Base-by-base conservation (phyloP, 2,797 vertebrate genomes). In the Bufotes viridis region DNA sequence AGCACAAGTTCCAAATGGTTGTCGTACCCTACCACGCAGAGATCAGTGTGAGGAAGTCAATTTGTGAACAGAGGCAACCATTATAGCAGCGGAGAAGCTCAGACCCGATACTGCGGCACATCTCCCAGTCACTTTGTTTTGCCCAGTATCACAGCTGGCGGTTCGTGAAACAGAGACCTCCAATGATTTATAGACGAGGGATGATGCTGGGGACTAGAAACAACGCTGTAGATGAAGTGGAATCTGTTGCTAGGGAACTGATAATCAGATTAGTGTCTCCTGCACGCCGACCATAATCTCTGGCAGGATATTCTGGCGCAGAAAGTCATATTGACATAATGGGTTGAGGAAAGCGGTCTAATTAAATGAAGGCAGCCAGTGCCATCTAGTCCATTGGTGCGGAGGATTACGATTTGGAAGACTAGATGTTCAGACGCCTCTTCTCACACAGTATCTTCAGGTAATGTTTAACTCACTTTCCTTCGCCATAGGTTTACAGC, bases 231-330 rank as follows among this genome's bases (percentile, higher is more conserved):
- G 72, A 84, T 84, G 81, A 86, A 82, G 83, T 42, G 76, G 72
- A 83, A 83, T 82, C 84, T 86, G 88, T 89, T 89, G 88, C 88
- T 89, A 89, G 74, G 84, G 29, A 89, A 86, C 88, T 70, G 88
- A 87, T 89, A 89, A 89, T 89, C 88, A 89, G 88, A 89, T 89
- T 89, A 86, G 60, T 82, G 17, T 60, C 24, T 29, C 55, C 69
- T 81, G 84, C 80, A 78, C 72, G 26, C 72, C 63, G 80, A 78
- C 81, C 67, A 74, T 89, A 89, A 89, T 89, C 88, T 86, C 78
- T 78, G 76, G 24, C 78, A 82, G 67, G 65, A 49, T 85, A 74
- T 78, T 60, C 69, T 78, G 84, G 60, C 51, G 42, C 55, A 55
- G 51, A 86, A 83, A 78, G 72, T 85, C 69, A 72, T 89, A 81